Conservation (phyloP, 2,888 invertebrate species). For the Acronicta leporina region DNA sequence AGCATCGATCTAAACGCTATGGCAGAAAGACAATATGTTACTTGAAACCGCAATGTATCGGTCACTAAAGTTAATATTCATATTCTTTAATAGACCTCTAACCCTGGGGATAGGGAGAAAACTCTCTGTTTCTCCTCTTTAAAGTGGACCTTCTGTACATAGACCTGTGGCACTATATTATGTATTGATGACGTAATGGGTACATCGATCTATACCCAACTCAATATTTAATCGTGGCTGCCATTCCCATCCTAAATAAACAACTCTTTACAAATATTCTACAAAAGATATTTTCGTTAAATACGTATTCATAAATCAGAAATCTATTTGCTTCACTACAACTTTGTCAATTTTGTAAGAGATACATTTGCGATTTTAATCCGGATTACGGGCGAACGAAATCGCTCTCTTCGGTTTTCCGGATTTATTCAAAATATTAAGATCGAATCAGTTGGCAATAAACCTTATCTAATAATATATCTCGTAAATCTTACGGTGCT, state of each 20-base stretch:
- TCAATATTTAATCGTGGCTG: slow-evolving; percentile 42
- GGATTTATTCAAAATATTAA: neutral
- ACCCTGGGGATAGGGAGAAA: too few species aligned
- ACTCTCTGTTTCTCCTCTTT: neutral
- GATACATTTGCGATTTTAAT: slow-evolving; percentile 52
- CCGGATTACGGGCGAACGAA: slow-evolving; percentile 2
- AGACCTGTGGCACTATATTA: neutral
- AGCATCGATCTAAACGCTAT: too few species aligned
- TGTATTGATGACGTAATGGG: neutral
- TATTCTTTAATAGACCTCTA: too few species aligned
- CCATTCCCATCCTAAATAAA: slow-evolving; percentile 33
- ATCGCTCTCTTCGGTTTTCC: slow-evolving; percentile 13
- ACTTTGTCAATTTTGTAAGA: slow-evolving; percentile 41
- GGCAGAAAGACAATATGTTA: too few species aligned
- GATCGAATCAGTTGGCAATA: too few species aligned
- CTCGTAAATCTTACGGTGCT: too few species aligned
- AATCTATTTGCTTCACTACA: slow-evolving; percentile 43
- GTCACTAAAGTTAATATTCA: too few species aligned
- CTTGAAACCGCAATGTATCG: too few species aligned
- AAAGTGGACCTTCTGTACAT: slow-evolving; percentile 5
- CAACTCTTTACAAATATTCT: slow-evolving; percentile 27
- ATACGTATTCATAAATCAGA: slow-evolving; percentile 40
- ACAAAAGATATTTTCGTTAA: slow-evolving; percentile 31
- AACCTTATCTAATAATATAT: too few species aligned
- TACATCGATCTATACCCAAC: slow-evolving; percentile 21